Base-by-base conservation (phyloP, 2,113 vertebrate genomes). In the Vulpes lagopus region DNA sequence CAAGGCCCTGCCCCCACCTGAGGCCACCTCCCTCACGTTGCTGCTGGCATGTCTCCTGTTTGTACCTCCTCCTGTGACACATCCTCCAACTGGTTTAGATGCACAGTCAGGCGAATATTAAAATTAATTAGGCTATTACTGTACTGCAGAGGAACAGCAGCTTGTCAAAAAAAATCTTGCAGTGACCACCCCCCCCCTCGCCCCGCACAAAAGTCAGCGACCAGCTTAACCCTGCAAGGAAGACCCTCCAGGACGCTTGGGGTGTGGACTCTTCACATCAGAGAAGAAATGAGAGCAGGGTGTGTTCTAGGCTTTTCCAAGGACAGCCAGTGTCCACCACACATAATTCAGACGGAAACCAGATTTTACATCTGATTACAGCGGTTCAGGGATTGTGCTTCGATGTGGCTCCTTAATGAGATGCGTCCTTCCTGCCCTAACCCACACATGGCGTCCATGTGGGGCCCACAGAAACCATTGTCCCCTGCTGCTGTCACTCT, bases 41-140 rank as follows among this genome's bases (percentile, higher is more conserved):
- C 89, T 98, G 90, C 96, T 98, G 98, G 98, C 98, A 97, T 92
- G 69, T 49, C 67, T 95, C 96, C 98, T 96, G 35, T 98, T 94
- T 97, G 97, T 76, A 94, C 97, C 98, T 95, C 97, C 92, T 95
- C 98, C 95, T 84, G 80, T 95, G 94, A 98, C 97, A 96, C 80
- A 71, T 92, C 85, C 98, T 98, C 94, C 97, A 95, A 97, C 19
- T 2, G 95, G 97, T 96, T 98, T 95, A 94, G 98, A 98, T 88
- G 89, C 25, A 20, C 96, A 95, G 96, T 94, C 97, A 95, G 97
- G 97, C 98, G 51, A 95, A 98, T 98, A 98, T 96, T 96, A 98
- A 98, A 98, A 98, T 97, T 98, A 98, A 98, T 97, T 60, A 67
- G 95, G 90, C 95, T 82, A 53, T 98, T 98, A 94, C 98, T 98